Evolutionary conservation across 2,113 vertebrate species (phyloP), one percentile per base, ranked within the genome.

Genomic region (Eudyptes chrysolophus): DNA sequence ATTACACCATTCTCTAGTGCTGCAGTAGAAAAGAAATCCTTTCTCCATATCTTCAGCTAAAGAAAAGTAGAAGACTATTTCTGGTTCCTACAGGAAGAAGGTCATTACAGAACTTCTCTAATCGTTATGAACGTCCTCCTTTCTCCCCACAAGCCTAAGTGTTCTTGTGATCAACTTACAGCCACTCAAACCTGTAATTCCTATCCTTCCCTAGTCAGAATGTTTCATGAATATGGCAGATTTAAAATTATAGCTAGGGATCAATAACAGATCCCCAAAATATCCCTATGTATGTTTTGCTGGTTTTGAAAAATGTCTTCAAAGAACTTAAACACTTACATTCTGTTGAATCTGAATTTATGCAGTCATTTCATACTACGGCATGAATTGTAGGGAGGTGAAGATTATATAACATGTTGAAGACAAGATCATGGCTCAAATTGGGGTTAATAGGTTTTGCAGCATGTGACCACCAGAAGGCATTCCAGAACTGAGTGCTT

Each of bases 151-250:
- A 34, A 57, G 54, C 24, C 3, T 44, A 69, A 51, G 11, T 25
- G 10, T 14, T 74, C 46, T 29, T 44, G 36, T 38, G 42, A 64
- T 8, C 5, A 42, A 10, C 69, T 72, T 34, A 57, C 9, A 83
- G 65, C 18, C 40, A 38, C 27, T 55, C 34, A 74, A 68, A 82
- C 9, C 17, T 62, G 27, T 58, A 46, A 64, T 40, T 69, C 13
- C 16, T 30, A 64, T 16, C 16, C 29, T 36, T 78, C 6, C 11
- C 54, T 62, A 48, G 18, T 17, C 29, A 74, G 29, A 79, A 78
- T 0, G 11, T 49, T n/a, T 17, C 16, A 6, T 6, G 6, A 62
- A 12, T 36, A 68, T 5, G 42, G 11, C 9, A 57, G 6, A 57
- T 16, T 29, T 66, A 81, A 89, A 71, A 55, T 27, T 48, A 18